Evolutionary conservation across 2,888 invertebrate species (phyloP).

Genomic region (Brassicogethes aeneus): DNA sequence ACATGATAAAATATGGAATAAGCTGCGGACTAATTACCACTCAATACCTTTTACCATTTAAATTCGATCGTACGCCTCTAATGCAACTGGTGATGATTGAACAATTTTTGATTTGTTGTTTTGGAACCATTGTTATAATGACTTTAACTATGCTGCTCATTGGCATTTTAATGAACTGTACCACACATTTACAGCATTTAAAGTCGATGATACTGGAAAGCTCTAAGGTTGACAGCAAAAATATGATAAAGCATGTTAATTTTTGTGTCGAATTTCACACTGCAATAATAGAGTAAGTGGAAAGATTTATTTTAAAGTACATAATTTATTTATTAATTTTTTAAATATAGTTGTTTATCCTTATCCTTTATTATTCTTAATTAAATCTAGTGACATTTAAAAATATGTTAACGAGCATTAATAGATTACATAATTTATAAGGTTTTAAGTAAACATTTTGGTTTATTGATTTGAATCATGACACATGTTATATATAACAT

Average conservation of each 20-base stretch:
- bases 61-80: constrained; percentile 17
- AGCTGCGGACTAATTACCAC: constrained; percentile 19
- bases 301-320: too few species aligned
- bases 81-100: constrained; percentile 15
- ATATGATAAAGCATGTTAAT: constrained; percentile 11
- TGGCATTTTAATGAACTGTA: constrained; percentile 22
- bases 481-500: too few species aligned
- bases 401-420: too few species aligned
- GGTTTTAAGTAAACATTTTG: too few species aligned
- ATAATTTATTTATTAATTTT: not conserved
- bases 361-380: too few species aligned
- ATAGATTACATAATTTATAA: too few species aligned
- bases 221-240: constrained; percentile 6
- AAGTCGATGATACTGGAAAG: constrained; percentile 11
- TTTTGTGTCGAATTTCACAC: constrained; percentile 21
- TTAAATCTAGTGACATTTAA: too few species aligned
- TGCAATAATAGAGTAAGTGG: constrained; percentile 22
- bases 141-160: constrained; percentile 24
- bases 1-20: constrained; percentile 20
- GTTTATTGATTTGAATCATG: too few species aligned
- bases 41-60: constrained; percentile 18
- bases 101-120: constrained; percentile 16
- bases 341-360: too few species aligned
- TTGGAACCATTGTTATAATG: constrained; percentile 21
- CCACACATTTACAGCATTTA: constrained; percentile 20